Conservation (phyloP, 2,797 vertebrate species). For the Arrhamphus sclerolepis region DNA sequence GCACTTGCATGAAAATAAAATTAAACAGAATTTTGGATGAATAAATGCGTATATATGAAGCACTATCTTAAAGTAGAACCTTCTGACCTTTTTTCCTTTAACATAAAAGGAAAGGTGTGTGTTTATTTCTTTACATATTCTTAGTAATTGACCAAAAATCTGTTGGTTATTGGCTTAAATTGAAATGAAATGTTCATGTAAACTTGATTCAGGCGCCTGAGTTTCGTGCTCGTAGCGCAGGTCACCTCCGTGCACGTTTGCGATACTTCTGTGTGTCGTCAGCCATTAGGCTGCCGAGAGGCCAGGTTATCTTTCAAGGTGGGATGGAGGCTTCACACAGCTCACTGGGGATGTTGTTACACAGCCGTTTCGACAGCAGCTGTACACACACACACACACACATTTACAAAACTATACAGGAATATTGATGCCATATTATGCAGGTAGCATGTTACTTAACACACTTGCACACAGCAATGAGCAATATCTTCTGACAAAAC, state of each 20-base stretch:
- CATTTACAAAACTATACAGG: slow-evolving; percentile 19
- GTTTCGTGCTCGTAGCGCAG: too few relatives aligned
- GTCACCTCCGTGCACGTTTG: slow-evolving; percentile 10
- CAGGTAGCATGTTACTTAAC: slow-evolving; percentile 3
- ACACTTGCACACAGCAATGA: slow-evolving; percentile 1
- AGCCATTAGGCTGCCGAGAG: slow-evolving; percentile 44
- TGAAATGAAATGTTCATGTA: too few relatives aligned
- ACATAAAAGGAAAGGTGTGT: too few relatives aligned
- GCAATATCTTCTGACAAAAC: background rate
- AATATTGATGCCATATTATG: slow-evolving; percentile 1
- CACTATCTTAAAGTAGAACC: too few relatives aligned
- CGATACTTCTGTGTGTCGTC: slow-evolving; percentile 44
- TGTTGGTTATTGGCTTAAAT: too few relatives aligned
- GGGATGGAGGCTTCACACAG: slow-evolving; percentile 49
- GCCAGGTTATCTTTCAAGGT: slow-evolving; percentile 55
- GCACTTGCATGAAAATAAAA: too few relatives aligned
- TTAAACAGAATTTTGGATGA: too few relatives aligned
- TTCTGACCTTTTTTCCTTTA: too few relatives aligned
- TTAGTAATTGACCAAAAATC: too few relatives aligned
- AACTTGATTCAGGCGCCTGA: too few relatives aligned
- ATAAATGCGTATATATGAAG: too few relatives aligned
- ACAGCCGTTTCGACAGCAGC: slow-evolving; percentile 29
- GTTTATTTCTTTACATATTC: too few relatives aligned
- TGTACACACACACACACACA: slow-evolving; percentile 16
- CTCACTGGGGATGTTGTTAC: slow-evolving; percentile 67